Conservation (phyloP, 2,797 vertebrate genomes). For the Chiroxiphia lanceolata region DNA sequence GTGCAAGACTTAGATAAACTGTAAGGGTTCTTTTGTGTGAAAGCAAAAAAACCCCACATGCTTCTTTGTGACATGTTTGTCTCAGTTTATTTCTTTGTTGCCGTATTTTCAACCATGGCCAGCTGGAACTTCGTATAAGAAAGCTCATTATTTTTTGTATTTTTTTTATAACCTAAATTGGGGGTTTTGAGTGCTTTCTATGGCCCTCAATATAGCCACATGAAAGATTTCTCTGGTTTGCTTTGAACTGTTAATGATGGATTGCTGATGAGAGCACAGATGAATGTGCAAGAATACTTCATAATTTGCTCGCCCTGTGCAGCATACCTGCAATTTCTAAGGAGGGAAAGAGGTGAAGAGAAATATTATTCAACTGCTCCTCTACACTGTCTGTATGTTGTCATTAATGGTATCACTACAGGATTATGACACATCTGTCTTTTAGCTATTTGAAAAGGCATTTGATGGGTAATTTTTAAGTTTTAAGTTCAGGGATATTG, state of each 20-base stretch:
- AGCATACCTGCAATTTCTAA: neutral
- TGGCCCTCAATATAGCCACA: neutral
- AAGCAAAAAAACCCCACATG: neutral
- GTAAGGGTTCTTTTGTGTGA: neutral
- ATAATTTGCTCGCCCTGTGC: neutral
- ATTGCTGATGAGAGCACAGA: neutral
- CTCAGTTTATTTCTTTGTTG: neutral
- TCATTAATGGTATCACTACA: neutral
- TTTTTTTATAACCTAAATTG: neutral
- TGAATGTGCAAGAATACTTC: constrained; percentile 7
- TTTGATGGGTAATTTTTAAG: neutral
- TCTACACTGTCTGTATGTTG: neutral
- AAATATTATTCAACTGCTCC: neutral
- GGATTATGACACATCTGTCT: neutral
- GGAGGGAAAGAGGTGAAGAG: neutral
- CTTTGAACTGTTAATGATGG: neutral
- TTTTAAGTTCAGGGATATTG: neutral
- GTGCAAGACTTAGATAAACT: neutral
- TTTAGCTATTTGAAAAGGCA: neutral
- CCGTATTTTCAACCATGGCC: neutral
- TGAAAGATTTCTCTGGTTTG: neutral
- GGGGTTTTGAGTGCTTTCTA: neutral
- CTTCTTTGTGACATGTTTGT: neutral
- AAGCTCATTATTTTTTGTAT: neutral
- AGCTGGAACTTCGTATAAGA: neutral